phyloP scores from a whole-genome alignment of 2,113 vertebrate species.

The Cottus gobio region DNA sequence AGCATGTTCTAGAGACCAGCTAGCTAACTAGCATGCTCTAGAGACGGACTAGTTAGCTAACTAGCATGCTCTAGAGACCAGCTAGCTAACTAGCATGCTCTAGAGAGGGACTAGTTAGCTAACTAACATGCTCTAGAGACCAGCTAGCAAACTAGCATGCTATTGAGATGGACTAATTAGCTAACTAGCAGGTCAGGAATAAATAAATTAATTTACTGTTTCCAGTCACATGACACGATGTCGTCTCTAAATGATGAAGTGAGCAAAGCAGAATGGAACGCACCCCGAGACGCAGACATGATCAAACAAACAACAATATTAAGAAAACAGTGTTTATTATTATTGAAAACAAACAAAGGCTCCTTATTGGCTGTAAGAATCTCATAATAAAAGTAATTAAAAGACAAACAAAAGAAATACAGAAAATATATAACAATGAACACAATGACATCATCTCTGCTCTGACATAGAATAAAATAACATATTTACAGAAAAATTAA shows the following conservation, averaged over 20 bases:
- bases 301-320: background rate
- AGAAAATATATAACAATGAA: background rate
- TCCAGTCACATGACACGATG: background rate
- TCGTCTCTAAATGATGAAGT: background rate
- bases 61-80: too few species aligned
- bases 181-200: too few species aligned
- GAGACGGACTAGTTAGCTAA: too few species aligned
- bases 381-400: background rate
- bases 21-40: too few species aligned
- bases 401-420: background rate
- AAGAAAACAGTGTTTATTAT: background rate
- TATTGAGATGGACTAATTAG: background rate
- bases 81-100: too few species aligned
- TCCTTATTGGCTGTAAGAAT: background rate
- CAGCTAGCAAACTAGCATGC: background rate
- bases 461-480: background rate
- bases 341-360: background rate
- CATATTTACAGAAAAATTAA: background rate
- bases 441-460: background rate
- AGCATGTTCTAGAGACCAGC: too few species aligned
- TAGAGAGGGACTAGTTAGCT: too few species aligned
- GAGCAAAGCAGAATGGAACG: background rate
- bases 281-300: background rate
- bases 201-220: background rate
- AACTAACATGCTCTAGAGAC: too few species aligned